Conservation (phyloP, 2,113 vertebrate genomes). For the Plecotus auritus region DNA sequence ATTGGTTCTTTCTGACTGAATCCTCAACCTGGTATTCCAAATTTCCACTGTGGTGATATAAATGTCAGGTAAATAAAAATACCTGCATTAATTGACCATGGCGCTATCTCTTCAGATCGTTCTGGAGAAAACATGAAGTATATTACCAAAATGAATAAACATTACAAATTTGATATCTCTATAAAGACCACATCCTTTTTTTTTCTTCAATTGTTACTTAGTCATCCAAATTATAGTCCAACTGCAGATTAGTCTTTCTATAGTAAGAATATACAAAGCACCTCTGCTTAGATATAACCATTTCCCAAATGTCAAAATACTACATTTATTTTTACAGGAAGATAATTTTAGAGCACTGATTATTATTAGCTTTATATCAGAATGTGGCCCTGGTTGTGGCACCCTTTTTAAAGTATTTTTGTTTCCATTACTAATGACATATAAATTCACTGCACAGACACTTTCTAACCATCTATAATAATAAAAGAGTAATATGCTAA, state of each 20-base stretch:
- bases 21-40: not conserved
- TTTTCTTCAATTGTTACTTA: not conserved
- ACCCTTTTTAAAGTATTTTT: not conserved
- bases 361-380: not conserved
- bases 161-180: not conserved
- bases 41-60: not conserved
- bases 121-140: not conserved
- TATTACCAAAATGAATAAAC: not conserved
- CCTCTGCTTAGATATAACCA: not conserved
- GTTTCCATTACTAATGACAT: not conserved
- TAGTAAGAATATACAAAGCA: not conserved
- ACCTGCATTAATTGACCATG: not conserved
- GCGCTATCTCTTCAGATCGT: not conserved
- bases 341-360: not conserved
- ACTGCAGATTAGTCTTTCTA: not conserved
- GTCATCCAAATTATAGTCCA: not conserved
- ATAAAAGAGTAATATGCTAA: no score
- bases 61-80: not conserved
- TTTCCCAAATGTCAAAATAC: not conserved
- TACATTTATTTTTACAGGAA: not conserved
- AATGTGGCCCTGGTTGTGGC: not conserved
- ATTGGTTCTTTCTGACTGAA: not conserved
- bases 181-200: not conserved
- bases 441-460: not conserved
- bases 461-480: not conserved